Percentiles rank a stretch among this genome's conserved stretches.
These are phyloP conservation scores for Prunella strophiata DNA, from an alignment of 2,797 vertebrate species.

Conservation along the genomic window DNA sequence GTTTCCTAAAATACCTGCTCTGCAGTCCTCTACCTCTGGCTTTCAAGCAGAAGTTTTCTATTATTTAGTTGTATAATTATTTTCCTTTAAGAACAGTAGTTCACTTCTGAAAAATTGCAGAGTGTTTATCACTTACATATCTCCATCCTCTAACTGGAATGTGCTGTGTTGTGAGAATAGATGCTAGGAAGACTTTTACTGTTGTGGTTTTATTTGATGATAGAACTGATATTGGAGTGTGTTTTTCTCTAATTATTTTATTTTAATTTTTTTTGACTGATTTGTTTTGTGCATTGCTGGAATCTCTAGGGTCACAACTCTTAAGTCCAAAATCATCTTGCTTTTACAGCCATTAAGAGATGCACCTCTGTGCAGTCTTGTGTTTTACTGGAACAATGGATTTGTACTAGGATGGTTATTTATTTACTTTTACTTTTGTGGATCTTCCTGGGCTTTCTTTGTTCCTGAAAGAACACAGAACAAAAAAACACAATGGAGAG, in stretches of 20 bases:
- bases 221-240: not conserved
- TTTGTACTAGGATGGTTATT: not conserved
- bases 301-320: not conserved
- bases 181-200: not conserved
- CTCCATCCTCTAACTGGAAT: not conserved
- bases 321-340: not conserved
- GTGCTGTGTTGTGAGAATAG: not conserved
- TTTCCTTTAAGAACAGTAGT: not conserved
- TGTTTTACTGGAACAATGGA: not conserved
- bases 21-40: not conserved
- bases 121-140: accelerated
- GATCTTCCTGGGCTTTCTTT: not conserved
- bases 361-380: not conserved
- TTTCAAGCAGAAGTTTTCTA: not conserved
- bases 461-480: not conserved
- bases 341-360: not conserved
- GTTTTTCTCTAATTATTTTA: not conserved
- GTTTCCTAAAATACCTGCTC: not conserved
- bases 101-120: not conserved
- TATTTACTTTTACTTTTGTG: constrained; percentile 22
- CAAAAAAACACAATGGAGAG: not conserved
- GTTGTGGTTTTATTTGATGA: not conserved
- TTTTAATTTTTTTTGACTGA: not conserved
- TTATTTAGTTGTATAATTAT: not conserved
- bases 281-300: not conserved